phyloP scores from a whole-genome alignment of 2,113 vertebrate species.

The Petroica traversi region DNA sequence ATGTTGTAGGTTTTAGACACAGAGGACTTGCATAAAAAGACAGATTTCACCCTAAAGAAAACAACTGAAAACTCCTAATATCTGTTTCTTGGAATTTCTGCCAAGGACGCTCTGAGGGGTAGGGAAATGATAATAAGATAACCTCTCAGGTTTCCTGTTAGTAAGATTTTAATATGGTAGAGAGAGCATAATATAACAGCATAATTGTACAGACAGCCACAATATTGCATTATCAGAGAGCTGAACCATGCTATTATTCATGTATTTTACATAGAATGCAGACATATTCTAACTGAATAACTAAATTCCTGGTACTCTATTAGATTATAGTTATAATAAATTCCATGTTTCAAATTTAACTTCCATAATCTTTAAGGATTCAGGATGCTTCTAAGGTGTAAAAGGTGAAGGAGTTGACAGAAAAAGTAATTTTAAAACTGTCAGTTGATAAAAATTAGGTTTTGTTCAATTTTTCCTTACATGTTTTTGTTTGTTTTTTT shows the following conservation, averaged over 20 bases:
- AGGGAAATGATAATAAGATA: neutral
- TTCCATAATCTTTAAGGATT: neutral
- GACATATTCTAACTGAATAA: neutral
- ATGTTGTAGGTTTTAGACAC: neutral
- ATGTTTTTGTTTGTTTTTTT: neutral
- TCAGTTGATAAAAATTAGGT: neutral
- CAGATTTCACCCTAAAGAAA: neutral
- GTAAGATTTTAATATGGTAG: neutral
- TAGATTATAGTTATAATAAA: neutral
- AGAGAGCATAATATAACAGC: neutral
- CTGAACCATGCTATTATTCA: neutral
- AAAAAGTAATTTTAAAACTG: neutral
- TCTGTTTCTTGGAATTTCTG: neutral
- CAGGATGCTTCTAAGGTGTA: neutral
- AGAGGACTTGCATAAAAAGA: neutral
- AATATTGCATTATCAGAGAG: neutral
- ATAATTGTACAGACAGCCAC: neutral
- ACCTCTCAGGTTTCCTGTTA: neutral
- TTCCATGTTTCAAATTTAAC: neutral
- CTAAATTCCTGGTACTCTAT: neutral
- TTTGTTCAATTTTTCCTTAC: neutral
- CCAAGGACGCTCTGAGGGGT: neutral
- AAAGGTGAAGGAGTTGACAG: neutral
- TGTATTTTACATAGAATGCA: neutral
- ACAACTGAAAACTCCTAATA: neutral